Evolutionary conservation across 1,140 invertebrate genomes (phyloP), one percentile per base, ranked within the genome.

Genomic region (Bombus breviceps): DNA sequence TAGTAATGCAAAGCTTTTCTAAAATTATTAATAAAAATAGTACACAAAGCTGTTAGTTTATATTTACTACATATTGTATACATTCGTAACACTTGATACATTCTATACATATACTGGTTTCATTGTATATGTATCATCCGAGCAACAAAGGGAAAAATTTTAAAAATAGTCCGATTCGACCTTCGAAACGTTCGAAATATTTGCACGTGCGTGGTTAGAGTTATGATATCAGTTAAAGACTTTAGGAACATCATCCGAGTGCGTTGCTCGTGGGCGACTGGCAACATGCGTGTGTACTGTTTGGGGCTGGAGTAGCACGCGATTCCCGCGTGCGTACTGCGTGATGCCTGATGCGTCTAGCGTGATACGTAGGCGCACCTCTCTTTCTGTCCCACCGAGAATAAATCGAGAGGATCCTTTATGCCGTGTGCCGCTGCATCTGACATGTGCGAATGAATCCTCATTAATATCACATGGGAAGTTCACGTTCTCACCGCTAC

Each of bases 351-450:
- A 69, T 69, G 53, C 72, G 41, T 77, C 41, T 32, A 62, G 69
- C 84, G 69, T 81, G 79, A 85, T 85, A 85, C 75, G 79, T 84
- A 66, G 86, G 80, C 87, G 75, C 87, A 80, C 90, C 89, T 90
- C 76, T 82, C 81, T 87, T 71, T 89, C 74, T 79, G 15, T 22
- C 15, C n/a, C 15, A 75, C 66, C 68, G 68, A 78, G 81, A 69
- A 85, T 73, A 80, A 89, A 86, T 81, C 37, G 3, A 41, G 62
- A 62, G 34, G 34, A 43, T 81, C 69, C 47, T 73, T 39, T 73
- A 41, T 53, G 12, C 37, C 41, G 12, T 47, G n/a, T 32, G 22
- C 37, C 41, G 22, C 43, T 78, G 28, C 74, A 66, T 39, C 43
- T 41, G 32, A 34, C 34, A 39, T 9, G 25, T 47, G n/a, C 64